phyloP scores from a whole-genome alignment of 2,888 invertebrate genomes.

The Incurvaria masculella region DNA sequence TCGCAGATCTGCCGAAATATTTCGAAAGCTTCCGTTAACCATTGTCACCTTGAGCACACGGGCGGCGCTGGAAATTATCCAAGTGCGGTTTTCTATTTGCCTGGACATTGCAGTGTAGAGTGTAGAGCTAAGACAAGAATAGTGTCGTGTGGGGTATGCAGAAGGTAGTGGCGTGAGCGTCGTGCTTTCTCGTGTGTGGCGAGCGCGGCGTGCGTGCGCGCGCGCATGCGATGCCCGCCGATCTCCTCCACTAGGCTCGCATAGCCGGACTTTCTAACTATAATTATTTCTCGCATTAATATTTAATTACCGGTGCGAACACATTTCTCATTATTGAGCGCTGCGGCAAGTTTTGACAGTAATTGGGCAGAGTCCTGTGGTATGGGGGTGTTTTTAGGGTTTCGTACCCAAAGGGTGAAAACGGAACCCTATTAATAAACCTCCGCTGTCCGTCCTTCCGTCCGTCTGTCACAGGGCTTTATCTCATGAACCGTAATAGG shows the following conservation, averaged over 20 bases:
- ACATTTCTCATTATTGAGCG: background rate
- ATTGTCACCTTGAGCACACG: too few species aligned
- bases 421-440: too few species aligned
- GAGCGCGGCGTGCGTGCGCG: conserved; percentile 36
- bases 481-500: too few species aligned
- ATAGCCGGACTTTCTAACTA: conserved; percentile 48
- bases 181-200: conserved; percentile 49
- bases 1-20: too few species aligned
- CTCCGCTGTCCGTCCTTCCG: too few species aligned
- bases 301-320: conserved; percentile 29
- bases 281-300: conserved; percentile 54
- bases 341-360: background rate
- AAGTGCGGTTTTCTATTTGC: background rate
- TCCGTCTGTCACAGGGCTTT: too few species aligned
- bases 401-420: too few species aligned
- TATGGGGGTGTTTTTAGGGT: too few species aligned
- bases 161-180: conserved; percentile 17
- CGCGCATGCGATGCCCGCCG: conserved; percentile 12
- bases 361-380: too few species aligned
- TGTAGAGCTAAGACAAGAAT: too few species aligned
- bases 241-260: background rate
- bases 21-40: too few species aligned
- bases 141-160: background rate
- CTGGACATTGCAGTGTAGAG: background rate
- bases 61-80: background rate